Evolutionary conservation across 2,888 invertebrate genomes (phyloP).

Genomic region (Nesidiocoris tenuis): DNA sequence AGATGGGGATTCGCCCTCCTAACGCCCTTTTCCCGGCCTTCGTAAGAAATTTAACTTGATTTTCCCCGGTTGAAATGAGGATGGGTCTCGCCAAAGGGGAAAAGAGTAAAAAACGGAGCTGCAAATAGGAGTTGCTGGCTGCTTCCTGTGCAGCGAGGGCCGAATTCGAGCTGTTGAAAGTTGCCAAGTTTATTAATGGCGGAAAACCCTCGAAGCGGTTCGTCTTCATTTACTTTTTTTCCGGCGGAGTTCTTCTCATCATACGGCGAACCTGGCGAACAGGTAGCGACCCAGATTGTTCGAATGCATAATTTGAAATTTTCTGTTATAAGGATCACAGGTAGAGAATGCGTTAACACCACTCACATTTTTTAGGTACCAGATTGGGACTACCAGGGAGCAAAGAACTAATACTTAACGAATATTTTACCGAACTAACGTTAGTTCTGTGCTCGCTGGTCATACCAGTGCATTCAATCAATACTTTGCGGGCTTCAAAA

Average conservation of each 20-base stretch:
- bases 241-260: not conserved
- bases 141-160: not conserved
- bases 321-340: too few relatives aligned
- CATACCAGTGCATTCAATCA: too few relatives aligned
- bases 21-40: not conserved
- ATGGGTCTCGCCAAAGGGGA: not conserved
- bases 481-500: too few relatives aligned
- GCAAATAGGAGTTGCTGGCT: not conserved
- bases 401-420: too few relatives aligned
- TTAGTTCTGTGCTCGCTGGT: too few relatives aligned
- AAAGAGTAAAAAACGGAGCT: not conserved
- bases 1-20: not conserved
- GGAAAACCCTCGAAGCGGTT: not conserved
- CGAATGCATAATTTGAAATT: too few relatives aligned
- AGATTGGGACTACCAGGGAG: too few relatives aligned
- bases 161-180: not conserved
- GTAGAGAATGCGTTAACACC: too few relatives aligned
- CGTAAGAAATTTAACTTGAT: conserved; percentile 22
- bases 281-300: too few relatives aligned
- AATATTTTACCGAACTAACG: too few relatives aligned
- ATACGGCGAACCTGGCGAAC: not conserved
- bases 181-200: not conserved
- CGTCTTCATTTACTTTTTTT: not conserved
- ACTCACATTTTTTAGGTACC: too few relatives aligned
- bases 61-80: conserved; percentile 17